Base-by-base conservation (phyloP, 2,797 vertebrate species). In the Sebastes aleutianus region DNA sequence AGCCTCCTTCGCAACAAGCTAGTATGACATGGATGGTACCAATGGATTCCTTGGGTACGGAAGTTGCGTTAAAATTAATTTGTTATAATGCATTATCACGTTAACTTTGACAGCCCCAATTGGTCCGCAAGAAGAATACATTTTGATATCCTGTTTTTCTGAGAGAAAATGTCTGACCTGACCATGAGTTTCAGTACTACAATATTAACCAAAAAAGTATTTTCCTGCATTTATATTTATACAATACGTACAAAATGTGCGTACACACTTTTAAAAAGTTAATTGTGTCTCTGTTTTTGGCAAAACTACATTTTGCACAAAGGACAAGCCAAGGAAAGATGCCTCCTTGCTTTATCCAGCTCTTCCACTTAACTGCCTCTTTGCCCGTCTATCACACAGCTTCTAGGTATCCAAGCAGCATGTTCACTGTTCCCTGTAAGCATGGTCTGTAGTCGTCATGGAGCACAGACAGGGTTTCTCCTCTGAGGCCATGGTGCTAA, bases 401-500 rank as follows among this genome's bases (percentile, higher is more conserved):
- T 83, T 47, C 77, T 78, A 74, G 76, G 75, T 85, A 82, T 84
- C 74, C 11, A 66, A 76, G 69, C 84, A 83, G 76, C 67, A 6
- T 80, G 77, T 62, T 81, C 73, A 24, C 74, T 76, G 77, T 57
- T 87, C 78, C 70, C 83, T 80, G 26, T 86, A 67, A 82, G 82
- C 86, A 79, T 68, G 86, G 78, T 83, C 79, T 54, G 57, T 71
- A 85, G 90, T 88, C 69, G 78, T 87, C 91, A 87, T 85, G 85
- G 86, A 85, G 90, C 86, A 88, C 84, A 93, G 92, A 91, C 91
- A 87, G 88, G 85, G 87, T 90, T 89, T 90, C 93, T 95, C 94
- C 94, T 95, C 93, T 94, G 93, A 96, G 95, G 95, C 94, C 91
- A 88, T 90, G 95, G 94, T 92, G 93, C 91, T 94, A 95, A 94